phyloP scores from a whole-genome alignment of 2,888 invertebrate species.

The Ormyrus pomaceus region DNA sequence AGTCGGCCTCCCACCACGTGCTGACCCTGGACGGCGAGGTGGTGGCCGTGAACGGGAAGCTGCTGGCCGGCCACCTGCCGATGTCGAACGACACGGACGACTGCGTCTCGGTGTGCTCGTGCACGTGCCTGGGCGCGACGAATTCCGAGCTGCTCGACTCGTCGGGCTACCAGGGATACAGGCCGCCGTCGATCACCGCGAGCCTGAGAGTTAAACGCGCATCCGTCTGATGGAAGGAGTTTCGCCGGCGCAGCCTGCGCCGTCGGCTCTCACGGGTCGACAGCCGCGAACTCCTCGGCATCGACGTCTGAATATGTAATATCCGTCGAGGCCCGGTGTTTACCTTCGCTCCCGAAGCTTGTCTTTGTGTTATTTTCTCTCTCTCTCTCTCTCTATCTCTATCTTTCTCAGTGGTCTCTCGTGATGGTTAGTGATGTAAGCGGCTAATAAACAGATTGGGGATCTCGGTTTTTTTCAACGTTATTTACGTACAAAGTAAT shows the following conservation, averaged over 20 bases:
- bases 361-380: too few relatives aligned
- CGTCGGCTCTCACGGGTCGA: slow-evolving; percentile 71
- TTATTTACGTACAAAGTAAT: too few relatives aligned
- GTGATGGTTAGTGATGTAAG: too few relatives aligned
- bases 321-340: too few relatives aligned
- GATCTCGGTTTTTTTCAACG: too few relatives aligned
- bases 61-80: slow-evolving; percentile 79
- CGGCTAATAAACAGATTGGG: too few relatives aligned
- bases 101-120: slow-evolving; percentile 89
- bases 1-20: slow-evolving; percentile 85
- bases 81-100: slow-evolving; percentile 82
- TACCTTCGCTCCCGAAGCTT: too few relatives aligned
- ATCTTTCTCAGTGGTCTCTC: too few relatives aligned
- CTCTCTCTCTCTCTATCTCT: too few relatives aligned
- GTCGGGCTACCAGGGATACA: slow-evolving; percentile 77
- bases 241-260: slow-evolving; percentile 72
- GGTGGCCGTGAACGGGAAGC: slow-evolving; percentile 83
- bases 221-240: slow-evolving; percentile 75
- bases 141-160: slow-evolving; percentile 79
- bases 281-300: slow-evolving; percentile 71
- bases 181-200: slow-evolving; percentile 71
- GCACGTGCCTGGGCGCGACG: slow-evolving; percentile 84
- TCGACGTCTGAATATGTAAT: slow-evolving; percentile 64
- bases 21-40: slow-evolving; percentile 87
- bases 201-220: slow-evolving; percentile 72